phyloP scores from a whole-genome alignment of 2,888 invertebrate genomes.

The Cabera pusaria region DNA sequence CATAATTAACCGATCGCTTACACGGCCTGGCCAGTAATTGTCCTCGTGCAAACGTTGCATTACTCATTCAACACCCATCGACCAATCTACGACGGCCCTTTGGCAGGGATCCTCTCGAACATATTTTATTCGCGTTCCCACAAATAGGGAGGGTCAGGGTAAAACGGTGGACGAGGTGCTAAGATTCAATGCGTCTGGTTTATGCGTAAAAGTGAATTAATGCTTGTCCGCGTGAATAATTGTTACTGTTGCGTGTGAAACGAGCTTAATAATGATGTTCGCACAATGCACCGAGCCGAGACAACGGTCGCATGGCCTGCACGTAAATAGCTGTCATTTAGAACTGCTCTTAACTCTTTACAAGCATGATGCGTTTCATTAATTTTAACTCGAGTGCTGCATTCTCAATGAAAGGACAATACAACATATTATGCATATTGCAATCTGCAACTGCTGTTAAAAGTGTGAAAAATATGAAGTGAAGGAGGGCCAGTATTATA shows the following conservation, averaged over 20 bases:
- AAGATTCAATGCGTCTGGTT: slow-evolving; percentile 13
- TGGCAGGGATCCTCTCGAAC: not conserved
- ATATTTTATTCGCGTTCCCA: not conserved
- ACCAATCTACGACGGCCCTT: not conserved
- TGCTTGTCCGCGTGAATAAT: slow-evolving; percentile 10
- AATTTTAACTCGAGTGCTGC: no score
- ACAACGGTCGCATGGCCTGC: not conserved
- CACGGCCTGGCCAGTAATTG: slow-evolving; percentile 10
- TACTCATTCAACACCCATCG: slow-evolving; percentile 10
- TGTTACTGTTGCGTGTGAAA: slow-evolving; percentile 5
- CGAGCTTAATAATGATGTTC: slow-evolving; percentile 9
- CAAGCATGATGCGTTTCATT: no score
- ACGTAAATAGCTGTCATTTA: slow-evolving; percentile 2
- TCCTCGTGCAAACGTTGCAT: slow-evolving; percentile 13
- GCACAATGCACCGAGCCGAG: slow-evolving; percentile 4
- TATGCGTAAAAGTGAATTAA: slow-evolving; percentile 14
- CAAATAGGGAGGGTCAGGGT: slow-evolving; percentile 6
- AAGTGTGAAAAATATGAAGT: no score
- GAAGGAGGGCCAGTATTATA: no score
- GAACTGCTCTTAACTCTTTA: no score
- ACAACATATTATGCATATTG: no score
- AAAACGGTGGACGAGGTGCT: slow-evolving; percentile 4
- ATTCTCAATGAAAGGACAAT: no score
- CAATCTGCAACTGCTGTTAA: no score
- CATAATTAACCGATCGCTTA: slow-evolving; percentile 10